Evolutionary conservation across 2,113 vertebrate species (phyloP).

Genomic region (Phrynocephalus versicolor): DNA sequence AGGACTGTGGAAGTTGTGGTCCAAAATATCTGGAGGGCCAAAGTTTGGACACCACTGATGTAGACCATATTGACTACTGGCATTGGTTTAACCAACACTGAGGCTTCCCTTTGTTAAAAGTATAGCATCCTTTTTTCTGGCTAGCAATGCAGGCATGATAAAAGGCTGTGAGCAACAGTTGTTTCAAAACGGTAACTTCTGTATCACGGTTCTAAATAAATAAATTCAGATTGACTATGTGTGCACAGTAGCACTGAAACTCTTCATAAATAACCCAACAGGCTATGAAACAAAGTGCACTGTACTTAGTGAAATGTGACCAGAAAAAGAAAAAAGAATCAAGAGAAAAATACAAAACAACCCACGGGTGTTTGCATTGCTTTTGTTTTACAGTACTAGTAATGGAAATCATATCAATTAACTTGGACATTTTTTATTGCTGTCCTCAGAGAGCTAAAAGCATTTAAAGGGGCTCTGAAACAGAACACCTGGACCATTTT

Average conservation of each 20-base stretch:
- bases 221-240: background rate
- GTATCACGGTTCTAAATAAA: background rate
- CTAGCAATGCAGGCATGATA: too few relatives aligned
- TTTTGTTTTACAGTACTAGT: background rate
- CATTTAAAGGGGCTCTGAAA: background rate
- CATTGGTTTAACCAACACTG: too few relatives aligned
- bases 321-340: background rate
- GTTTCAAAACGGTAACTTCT: background rate
- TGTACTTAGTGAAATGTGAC: background rate
- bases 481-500: conserved; percentile 12
- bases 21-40: too few relatives aligned
- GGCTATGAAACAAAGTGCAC: background rate
- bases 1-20: too few relatives aligned
- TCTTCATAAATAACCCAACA: background rate
- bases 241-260: background rate
- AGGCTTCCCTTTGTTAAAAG: too few relatives aligned
- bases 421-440: conserved; percentile 13
- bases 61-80: too few relatives aligned
- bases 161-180: background rate
- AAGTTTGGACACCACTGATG: too few relatives aligned
- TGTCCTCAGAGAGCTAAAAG: background rate
- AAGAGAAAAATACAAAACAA: background rate
- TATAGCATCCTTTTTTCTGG: too few relatives aligned
- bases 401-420: conserved; percentile 3
- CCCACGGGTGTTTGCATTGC: background rate